A percentile compares a stretch with the other conserved stretches of the same genome.
phyloP scores from a whole-genome alignment of 1,140 invertebrate species.

The Artemia franciscana region DNA sequence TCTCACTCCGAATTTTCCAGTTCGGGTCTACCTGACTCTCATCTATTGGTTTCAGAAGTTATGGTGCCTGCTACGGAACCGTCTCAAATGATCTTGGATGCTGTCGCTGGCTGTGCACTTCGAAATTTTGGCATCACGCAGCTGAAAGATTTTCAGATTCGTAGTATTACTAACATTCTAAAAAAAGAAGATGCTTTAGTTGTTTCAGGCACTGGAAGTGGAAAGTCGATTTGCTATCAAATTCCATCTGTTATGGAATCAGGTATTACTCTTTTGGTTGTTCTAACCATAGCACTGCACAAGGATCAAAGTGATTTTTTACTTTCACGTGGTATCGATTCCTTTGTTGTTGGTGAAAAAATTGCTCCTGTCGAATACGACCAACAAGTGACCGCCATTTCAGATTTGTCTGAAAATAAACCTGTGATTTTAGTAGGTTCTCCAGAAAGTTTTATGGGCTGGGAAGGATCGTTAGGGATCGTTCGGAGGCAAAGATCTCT shows the following conservation, averaged over 20 bases:
- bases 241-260: neutral
- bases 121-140: neutral
- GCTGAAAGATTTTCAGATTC: neutral
- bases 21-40: neutral
- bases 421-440: neutral
- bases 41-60: neutral
- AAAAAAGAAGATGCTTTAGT: neutral
- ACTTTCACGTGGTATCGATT: neutral
- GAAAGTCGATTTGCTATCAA: neutral
- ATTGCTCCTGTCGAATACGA: neutral
- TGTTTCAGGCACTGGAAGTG: neutral
- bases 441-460: neutral
- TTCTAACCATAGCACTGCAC: neutral
- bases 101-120: neutral
- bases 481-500: neutral
- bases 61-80: neutral
- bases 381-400: neutral
- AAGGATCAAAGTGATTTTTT: neutral
- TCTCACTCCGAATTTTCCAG: neutral
- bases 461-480: neutral
- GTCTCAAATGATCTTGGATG: neutral
- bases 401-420: neutral
- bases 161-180: neutral
- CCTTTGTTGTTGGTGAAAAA: neutral
- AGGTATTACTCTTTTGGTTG: neutral